Evolutionary conservation across 2,113 vertebrate species (phyloP).

Genomic region (Microtus ochrogaster): DNA sequence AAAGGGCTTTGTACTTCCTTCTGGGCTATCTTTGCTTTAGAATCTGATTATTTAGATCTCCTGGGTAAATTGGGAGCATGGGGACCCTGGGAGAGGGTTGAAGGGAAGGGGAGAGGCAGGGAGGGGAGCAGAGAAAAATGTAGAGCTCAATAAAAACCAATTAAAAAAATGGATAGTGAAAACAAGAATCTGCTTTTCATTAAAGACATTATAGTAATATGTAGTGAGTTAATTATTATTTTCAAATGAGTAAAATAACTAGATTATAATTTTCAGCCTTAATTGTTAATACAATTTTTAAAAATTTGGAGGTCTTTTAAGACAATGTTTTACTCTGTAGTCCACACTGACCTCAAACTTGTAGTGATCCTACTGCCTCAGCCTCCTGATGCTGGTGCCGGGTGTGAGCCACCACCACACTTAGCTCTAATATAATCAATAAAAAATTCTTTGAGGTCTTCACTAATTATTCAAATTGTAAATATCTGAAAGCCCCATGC

Average conservation of each 20-base stretch:
- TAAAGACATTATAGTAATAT: conserved; percentile 28
- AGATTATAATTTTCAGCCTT: conserved; percentile 30
- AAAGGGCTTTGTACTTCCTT: conserved; percentile 1
- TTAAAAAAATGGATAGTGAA: too few relatives aligned
- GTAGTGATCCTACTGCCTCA: background rate
- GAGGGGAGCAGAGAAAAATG: too few relatives aligned
- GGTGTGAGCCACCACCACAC: background rate
- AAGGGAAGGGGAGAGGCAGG: too few relatives aligned
- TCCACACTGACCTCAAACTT: background rate
- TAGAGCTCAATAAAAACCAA: too few relatives aligned
- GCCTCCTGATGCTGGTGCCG: background rate
- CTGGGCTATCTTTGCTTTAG: conserved; percentile 13
- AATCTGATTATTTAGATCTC: background rate
- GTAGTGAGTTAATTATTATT: background rate
- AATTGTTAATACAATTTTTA: conserved; percentile 36
- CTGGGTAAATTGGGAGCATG: too few relatives aligned
- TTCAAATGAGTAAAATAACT: conserved; percentile 34
- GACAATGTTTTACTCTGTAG: background rate
- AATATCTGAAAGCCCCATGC: background rate
- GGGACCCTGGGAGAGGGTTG: too few relatives aligned
- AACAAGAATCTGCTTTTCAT: conserved; percentile 11
- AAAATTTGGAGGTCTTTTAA: background rate
- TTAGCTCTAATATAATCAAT: background rate
- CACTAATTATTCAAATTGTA: background rate
- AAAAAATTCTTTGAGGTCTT: background rate